Conservation (phyloP, 2,797 vertebrate species). For the Tympanoctomys barrerae region DNA sequence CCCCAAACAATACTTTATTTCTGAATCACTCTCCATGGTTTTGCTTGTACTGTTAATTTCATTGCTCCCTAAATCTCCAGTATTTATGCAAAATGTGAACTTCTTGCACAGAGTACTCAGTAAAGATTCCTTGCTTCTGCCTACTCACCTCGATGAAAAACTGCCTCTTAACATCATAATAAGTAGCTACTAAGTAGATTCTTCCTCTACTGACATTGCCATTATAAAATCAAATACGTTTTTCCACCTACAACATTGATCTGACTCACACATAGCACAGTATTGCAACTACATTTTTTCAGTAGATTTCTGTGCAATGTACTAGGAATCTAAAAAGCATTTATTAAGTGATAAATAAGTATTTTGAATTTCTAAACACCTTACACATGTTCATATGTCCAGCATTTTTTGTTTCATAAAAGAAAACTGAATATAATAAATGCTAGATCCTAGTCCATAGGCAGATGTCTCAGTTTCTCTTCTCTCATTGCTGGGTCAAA, state of each 20-base stretch:
- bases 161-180: not conserved
- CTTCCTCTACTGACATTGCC: not conserved
- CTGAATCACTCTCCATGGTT: not conserved
- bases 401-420: not conserved
- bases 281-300: not conserved
- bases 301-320: not conserved
- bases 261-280: not conserved
- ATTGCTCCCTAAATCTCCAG: rapidly evolving
- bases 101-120: not conserved
- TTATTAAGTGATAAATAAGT: not conserved
- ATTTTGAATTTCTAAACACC: not conserved
- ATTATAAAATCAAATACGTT: not conserved
- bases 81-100: rapidly evolving
- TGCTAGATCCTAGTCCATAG: not conserved
- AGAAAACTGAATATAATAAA: not conserved
- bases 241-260: not conserved
- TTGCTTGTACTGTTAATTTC: not conserved
- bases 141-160: not conserved
- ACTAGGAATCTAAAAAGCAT: not conserved
- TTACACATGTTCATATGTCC: not conserved
- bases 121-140: not conserved
- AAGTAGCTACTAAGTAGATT: not conserved
- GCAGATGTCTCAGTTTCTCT: no score
- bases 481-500: no score
- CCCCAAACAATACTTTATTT: not conserved